Evolutionary conservation across 64 coral and sea anemone genomes (phyloP).

Genomic region (Montipora foliosa): DNA sequence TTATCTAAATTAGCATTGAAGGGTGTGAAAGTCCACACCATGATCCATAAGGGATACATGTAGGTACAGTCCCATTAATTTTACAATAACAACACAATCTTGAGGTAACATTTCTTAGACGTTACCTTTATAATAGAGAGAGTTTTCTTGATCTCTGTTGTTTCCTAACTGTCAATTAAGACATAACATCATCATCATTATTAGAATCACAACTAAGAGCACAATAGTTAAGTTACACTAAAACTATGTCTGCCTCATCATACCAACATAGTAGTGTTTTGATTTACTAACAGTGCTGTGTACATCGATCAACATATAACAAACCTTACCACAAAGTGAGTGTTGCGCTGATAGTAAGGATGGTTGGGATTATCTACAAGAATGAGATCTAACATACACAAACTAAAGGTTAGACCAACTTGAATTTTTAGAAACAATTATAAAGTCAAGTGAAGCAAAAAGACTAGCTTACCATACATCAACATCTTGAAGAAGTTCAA

Average conservation of each 20-base stretch:
- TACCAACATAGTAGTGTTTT: no score
- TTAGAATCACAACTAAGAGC: background rate
- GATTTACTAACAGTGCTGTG: no score
- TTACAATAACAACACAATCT: no score
- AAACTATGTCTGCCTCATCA: background rate
- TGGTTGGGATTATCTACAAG: constrained; percentile 76
- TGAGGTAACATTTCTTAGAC: background rate
- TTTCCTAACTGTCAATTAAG: constrained; percentile 68
- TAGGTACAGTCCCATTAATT: no score
- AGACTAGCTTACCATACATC: no score
- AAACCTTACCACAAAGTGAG: constrained; percentile 82
- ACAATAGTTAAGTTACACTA: background rate
- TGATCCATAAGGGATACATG: no score
- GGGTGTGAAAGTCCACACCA: no score
- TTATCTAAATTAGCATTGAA: no score
- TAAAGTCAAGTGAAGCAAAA: no score
- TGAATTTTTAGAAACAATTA: no score
- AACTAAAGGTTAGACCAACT: background rate
- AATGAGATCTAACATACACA: background rate
- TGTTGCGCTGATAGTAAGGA: constrained; percentile 76
- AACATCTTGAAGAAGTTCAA: no score
- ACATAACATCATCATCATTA: background rate
- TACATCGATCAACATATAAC: background rate
- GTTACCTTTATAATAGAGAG: constrained; percentile 82
- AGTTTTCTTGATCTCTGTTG: constrained; percentile 48